Evolutionary conservation across 2,888 invertebrate genomes (phyloP).

Genomic region (Scaptomyza cyrtandrae): DNA sequence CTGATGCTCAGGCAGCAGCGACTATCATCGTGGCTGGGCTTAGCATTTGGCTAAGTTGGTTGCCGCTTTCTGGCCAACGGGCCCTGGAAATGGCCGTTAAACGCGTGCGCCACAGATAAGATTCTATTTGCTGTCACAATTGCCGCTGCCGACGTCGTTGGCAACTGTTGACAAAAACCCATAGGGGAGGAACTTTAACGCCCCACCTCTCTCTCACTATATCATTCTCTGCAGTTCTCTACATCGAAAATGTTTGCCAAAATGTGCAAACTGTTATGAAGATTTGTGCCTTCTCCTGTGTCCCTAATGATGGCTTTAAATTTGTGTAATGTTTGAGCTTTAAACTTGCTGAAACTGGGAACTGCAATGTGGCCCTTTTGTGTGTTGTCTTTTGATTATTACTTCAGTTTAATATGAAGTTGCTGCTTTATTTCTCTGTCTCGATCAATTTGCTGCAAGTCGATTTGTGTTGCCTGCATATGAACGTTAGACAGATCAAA

Average conservation of each 20-base stretch:
- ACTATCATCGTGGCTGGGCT: constrained; percentile 35
- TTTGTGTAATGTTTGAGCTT: constrained; percentile 2
- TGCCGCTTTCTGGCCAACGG: constrained; percentile 20
- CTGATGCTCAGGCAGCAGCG: constrained; percentile 17
- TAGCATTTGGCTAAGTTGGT: constrained; percentile 39
- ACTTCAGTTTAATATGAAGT: not conserved
- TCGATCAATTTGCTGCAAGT: constrained; percentile 8
- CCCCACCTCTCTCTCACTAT: constrained; percentile 12
- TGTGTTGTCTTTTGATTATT: constrained; percentile 45
- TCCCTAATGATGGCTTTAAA: constrained; percentile 33
- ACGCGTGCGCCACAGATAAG: constrained; percentile 66
- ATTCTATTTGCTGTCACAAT: constrained; percentile 69
- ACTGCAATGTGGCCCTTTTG: not conserved
- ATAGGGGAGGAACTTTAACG: constrained; percentile 45
- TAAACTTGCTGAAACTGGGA: constrained; percentile 7
- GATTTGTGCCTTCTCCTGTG: constrained; percentile 49
- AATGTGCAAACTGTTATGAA: constrained; percentile 63
- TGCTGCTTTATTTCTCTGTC: not conserved
- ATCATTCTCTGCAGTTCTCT: constrained; percentile 29
- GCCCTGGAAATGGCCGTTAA: constrained; percentile 50
- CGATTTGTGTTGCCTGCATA: not conserved
- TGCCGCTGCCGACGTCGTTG: constrained; percentile 39
- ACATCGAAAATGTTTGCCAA: constrained; percentile 26
- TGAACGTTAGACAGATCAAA: constrained; percentile 25
- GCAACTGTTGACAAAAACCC: constrained; percentile 72